Evolutionary conservation across 2,113 vertebrate genomes (phyloP).

Genomic region (Chloebia gouldiae): DNA sequence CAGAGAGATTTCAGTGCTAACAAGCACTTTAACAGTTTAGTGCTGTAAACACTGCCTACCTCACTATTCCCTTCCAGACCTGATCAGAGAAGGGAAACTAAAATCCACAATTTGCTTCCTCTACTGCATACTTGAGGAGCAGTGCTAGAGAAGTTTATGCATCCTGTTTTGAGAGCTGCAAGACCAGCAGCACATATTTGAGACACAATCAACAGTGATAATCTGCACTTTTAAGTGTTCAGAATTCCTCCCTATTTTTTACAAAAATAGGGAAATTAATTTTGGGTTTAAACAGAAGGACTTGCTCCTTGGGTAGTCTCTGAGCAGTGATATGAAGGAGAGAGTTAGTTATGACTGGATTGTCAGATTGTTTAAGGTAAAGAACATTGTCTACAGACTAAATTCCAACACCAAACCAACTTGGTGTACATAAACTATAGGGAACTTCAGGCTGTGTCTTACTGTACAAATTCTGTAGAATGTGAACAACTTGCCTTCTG

Average conservation of each 20-base stretch:
- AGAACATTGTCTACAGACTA: background rate
- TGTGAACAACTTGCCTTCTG: background rate
- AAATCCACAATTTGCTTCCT: background rate
- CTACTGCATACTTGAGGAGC: background rate
- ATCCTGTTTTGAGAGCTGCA: background rate
- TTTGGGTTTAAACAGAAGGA: background rate
- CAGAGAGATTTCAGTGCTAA: background rate
- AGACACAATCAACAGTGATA: background rate
- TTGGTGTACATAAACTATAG: rapidly evolving
- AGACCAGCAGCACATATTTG: rapidly evolving
- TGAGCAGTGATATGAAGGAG: background rate
- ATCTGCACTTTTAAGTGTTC: background rate
- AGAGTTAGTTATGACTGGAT: background rate
- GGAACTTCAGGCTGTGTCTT: background rate
- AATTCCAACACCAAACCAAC: background rate
- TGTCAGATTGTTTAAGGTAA: background rate
- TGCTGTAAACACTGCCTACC: background rate
- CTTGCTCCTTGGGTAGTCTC: background rate
- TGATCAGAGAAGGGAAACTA: background rate
- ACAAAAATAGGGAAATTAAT: background rate
- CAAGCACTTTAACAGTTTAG: background rate
- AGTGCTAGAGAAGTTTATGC: background rate
- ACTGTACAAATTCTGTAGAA: background rate
- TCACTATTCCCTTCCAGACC: background rate
- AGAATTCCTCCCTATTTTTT: background rate